Percentiles rank a stretch among this genome's conserved stretches.
Conservation (phyloP, 2,888 invertebrate genomes). For the Macrosoma leucophasiata region DNA sequence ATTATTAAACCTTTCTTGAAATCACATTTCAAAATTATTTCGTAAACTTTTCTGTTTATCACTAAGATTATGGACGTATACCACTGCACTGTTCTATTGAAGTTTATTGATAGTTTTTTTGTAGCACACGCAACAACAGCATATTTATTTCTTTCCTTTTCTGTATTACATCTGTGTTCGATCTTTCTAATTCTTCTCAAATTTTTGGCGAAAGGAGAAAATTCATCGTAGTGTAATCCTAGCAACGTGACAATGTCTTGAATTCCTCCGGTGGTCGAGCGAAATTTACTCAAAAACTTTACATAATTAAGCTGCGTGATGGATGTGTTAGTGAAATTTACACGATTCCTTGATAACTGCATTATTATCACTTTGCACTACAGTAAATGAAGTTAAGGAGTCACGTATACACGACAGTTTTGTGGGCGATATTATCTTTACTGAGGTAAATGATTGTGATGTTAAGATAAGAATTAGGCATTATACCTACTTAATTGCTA, state of each 20-base stretch:
- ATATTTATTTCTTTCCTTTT: slow-evolving; percentile 12
- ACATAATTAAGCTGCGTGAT: slow-evolving; percentile 62
- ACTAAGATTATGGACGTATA: slow-evolving; percentile 30
- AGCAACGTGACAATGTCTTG: slow-evolving; percentile 57
- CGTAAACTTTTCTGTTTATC: slow-evolving; percentile 30
- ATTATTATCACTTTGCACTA: slow-evolving; percentile 33
- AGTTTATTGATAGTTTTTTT: slow-evolving; percentile 34
- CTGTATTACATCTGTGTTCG: background rate
- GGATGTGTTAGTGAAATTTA: slow-evolving; percentile 56
- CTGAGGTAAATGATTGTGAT: slow-evolving; percentile 42
- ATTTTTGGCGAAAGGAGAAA: slow-evolving; percentile 29
- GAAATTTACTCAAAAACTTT: slow-evolving; percentile 51
- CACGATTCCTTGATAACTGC: slow-evolving; percentile 57
- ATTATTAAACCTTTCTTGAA: slow-evolving; percentile 35
- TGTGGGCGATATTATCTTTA: slow-evolving; percentile 38
- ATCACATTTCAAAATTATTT: slow-evolving; percentile 41
- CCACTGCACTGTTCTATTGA: slow-evolving; percentile 36
- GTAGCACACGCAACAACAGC: slow-evolving; percentile 35
- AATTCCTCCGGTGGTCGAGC: slow-evolving; percentile 46
- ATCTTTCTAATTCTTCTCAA: slow-evolving; percentile 6
- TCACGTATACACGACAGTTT: slow-evolving; percentile 30
- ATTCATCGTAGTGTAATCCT: slow-evolving; percentile 52
- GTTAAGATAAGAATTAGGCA: slow-evolving; percentile 50
- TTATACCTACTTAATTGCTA: slow-evolving; percentile 34
- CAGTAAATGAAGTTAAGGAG: slow-evolving; percentile 15